A percentile compares a stretch with the other conserved stretches of the same genome.
Evolutionary conservation across 2,888 invertebrate genomes (phyloP).

Genomic region (Abrostola triplasia): DNA sequence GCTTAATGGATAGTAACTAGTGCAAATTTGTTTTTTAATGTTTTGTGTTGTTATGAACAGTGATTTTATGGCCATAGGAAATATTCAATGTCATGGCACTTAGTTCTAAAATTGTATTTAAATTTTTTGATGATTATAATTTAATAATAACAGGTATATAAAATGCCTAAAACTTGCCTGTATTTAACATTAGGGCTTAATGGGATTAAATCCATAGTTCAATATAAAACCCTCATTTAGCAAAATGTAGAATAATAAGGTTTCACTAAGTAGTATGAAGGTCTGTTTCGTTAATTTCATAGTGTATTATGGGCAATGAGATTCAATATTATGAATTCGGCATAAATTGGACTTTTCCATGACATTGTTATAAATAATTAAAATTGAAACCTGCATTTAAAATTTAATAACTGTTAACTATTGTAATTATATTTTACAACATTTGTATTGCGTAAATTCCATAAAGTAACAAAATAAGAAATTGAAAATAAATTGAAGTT

Average conservation of each 20-base stretch:
- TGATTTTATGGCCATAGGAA: constrained; percentile 63
- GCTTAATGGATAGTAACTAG: constrained; percentile 64
- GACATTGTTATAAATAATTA: constrained; percentile 79
- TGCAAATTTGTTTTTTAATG: constrained; percentile 68
- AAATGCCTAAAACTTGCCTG: constrained; percentile 85
- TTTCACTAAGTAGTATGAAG: constrained; percentile 64
- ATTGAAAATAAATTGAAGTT: constrained; percentile 86
- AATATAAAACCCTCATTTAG: constrained; percentile 70
- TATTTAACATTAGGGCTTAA: constrained; percentile 73
- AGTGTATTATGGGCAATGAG: constrained; percentile 59
- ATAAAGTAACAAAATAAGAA: constrained; percentile 81
- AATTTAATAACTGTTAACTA: constrained; percentile 85
- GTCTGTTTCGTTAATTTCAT: constrained; percentile 61
- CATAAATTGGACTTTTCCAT: constrained; percentile 76
- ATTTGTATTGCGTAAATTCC: constrained; percentile 87
- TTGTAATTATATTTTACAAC: constrained; percentile 85
- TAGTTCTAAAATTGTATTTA: constrained; percentile 58
- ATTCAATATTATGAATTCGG: constrained; percentile 60
- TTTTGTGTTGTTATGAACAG: constrained; percentile 68
- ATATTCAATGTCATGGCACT: constrained; percentile 78
- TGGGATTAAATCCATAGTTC: constrained; percentile 77
- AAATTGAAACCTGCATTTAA: constrained; percentile 84
- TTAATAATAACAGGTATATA: constrained; percentile 60
- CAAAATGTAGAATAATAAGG: constrained; percentile 71
- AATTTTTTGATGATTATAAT: constrained; percentile 53